Evolutionary conservation across 1,140 invertebrate species (phyloP), one percentile per base, ranked within the genome.

Genomic region (Lithobius niger): DNA sequence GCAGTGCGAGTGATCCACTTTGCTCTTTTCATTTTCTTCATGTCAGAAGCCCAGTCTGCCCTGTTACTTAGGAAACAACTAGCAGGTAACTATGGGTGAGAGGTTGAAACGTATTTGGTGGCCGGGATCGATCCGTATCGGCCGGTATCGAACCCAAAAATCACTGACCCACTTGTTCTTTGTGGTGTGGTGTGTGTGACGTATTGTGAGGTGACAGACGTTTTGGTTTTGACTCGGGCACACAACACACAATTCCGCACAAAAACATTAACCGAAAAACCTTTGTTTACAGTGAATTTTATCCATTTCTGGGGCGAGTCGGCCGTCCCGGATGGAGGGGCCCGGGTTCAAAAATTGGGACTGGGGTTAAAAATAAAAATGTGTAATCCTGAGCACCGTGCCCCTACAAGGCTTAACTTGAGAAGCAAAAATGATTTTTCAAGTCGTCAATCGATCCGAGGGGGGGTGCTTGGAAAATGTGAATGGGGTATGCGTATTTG

Each of bases 11-110:
- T 40, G 31, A 13, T n/a, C n/a, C n/a, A 40, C 10, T 40, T 10
- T 40, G 31, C 10, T 40, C 31, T 40, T 40, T 40, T 40, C 10
- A 18, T 55, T 52, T 55, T 40, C 13, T 44, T 57, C n/a, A 89
- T 89, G 86, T 88, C 87, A 82, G 85, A 89, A 78, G 82, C 85
- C 80, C 88, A 92, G 82, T 92, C 88, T 70, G 84, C 88, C 73
- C 83, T 93, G 75, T 77, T 93, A 77, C 79, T 94, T 76, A 82
- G 86, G 76, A 93, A 92, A 82, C 89, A 94, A 79, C 79, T 94
- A 76, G 85, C 87, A 82, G 89, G 89, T 91, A 81, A 64, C n/a
- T n/a, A n/a, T n/a, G n/a, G n/a, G n/a, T n/a, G n/a, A n/a, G 15
- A 31, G 13, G 10, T 28, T 22, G 61, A 27, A 21, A 26, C 22